Conservation (phyloP, 2,797 vertebrate genomes). For the Alectoris magna region DNA sequence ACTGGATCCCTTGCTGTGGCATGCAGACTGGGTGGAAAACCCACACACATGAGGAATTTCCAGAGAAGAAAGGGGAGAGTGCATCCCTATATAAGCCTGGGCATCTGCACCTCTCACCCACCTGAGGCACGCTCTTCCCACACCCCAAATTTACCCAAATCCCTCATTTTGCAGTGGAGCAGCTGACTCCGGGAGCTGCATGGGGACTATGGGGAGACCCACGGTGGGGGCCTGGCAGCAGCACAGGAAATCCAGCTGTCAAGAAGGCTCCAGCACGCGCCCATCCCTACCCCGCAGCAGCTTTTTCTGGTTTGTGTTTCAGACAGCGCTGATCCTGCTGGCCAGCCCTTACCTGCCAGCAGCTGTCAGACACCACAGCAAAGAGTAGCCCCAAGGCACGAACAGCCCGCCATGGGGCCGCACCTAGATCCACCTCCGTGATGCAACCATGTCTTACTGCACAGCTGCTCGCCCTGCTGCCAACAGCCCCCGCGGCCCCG, state of each 20-base stretch:
- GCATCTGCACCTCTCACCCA: rapidly evolving
- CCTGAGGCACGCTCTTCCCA: background rate
- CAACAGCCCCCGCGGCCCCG: slow-evolving; percentile 36
- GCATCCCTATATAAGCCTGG: background rate
- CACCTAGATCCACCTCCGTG: slow-evolving; percentile 51
- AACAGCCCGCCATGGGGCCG: slow-evolving; percentile 67
- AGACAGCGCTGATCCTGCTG: slow-evolving; percentile 50
- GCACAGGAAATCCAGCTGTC: slow-evolving; percentile 61
- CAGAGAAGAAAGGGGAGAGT: background rate
- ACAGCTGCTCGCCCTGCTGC: slow-evolving; percentile 37
- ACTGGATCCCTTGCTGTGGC: rapidly evolving
- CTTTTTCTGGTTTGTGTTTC: slow-evolving; percentile 48
- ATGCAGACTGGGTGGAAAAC: background rate
- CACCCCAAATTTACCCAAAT: background rate
- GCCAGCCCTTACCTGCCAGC: slow-evolving; percentile 71
- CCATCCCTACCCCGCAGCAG: slow-evolving; percentile 62
- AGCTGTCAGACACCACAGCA: slow-evolving; percentile 67
- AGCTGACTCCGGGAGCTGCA: background rate
- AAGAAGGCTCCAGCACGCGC: slow-evolving; percentile 12
- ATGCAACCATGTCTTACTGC: background rate
- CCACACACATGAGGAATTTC: background rate
- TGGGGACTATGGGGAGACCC: background rate
- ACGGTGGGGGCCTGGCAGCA: background rate
- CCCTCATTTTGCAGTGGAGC: background rate
- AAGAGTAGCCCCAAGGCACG: slow-evolving; percentile 48